These are phyloP conservation scores for Drosophila ananassae DNA, from an alignment of 1,140 invertebrate species.

Conservation along the genomic window DNA sequence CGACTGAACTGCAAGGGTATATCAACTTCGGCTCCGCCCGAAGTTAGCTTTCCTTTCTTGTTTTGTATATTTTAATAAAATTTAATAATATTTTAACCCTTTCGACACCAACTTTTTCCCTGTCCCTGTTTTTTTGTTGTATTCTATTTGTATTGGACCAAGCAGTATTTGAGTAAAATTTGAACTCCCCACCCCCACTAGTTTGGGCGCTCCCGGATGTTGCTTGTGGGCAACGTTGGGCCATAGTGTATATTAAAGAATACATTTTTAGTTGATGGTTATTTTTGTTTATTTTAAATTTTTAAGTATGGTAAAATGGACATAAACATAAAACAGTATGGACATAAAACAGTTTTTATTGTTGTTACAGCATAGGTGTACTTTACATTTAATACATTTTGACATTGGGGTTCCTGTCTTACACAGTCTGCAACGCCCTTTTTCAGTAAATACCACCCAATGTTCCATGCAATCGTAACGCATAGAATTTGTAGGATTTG, in stretches of 20 bases:
- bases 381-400: slow-evolving; percentile 43
- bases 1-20: too few species aligned
- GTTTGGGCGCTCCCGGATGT: slow-evolving; percentile 32
- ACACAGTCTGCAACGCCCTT: slow-evolving; percentile 39
- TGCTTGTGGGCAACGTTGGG: slow-evolving; percentile 47
- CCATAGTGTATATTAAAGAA: slow-evolving; percentile 18
- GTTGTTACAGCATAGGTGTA: slow-evolving; percentile 35
- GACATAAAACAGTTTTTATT: slow-evolving; percentile 34
- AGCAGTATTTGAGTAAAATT: slow-evolving; percentile 20
- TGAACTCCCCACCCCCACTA: slow-evolving; percentile 23
- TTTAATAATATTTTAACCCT: slow-evolving; percentile 7
- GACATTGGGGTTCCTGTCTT: slow-evolving; percentile 45
- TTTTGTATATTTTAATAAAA: too few species aligned
- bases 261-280: slow-evolving; percentile 12
- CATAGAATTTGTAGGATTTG: too few species aligned
- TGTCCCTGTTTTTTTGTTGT: slow-evolving; percentile 12
- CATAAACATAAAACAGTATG: too few species aligned
- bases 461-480: slow-evolving; percentile 41
- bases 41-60: too few species aligned
- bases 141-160: slow-evolving; percentile 18
- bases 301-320: slow-evolving; percentile 22
- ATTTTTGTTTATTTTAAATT: too few species aligned
- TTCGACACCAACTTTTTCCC: slow-evolving; percentile 30
- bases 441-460: slow-evolving; percentile 44
- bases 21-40: too few species aligned